Base-by-base conservation (phyloP, 2,888 invertebrate genomes). In the Orthosia gothica region DNA sequence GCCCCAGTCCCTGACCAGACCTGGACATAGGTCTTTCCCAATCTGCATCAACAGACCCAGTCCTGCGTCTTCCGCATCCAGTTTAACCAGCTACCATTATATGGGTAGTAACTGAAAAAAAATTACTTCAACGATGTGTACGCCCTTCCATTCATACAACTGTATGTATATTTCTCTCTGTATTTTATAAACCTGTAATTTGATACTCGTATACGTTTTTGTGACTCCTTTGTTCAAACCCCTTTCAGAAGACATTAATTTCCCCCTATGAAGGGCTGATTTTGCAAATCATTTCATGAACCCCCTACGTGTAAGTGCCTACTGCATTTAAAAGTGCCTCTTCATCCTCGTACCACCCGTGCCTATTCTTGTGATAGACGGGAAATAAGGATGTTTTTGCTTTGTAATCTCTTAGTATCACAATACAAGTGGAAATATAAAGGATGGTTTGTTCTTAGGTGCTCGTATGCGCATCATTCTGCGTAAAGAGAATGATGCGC, bases 301-400 rank as follows among this genome's bases (percentile, higher is more conserved):
- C 40, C 64, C 52, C 32, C 67, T 40, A 54, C 58, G 64, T 72
- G n/a, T 57, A 61, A 77, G 79, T 68, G 40, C 40, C 45, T 68
- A 57, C 82, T 82, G 70, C 72, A 57, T 72, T 78, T 45, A 45
- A 65, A 80, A 80, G 79, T 72, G 80, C 79, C 52, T 61, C 67
- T 68, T 82, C 67, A 82, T 72, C 23, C 65, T 52, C 20, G 12
- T 40, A 13, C 18, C 49, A 49, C 26, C 2, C 47, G 26, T 16
- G 26, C 40, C 49, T 74, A 52, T 77, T 74, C 59, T 72, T 64
- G 11, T 54, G 57, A 67, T 71, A 63, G 16, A 71, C 55, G 71
- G 55, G 63, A 59, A 58, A 81, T 63, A 77, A 52, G 65, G 26
- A 18, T 66, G 77, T 26, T 67, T 79, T 76, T 69, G 45, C 82